Evolutionary conservation across 2,113 vertebrate genomes (phyloP).

Genomic region (Sorex fumeus): DNA sequence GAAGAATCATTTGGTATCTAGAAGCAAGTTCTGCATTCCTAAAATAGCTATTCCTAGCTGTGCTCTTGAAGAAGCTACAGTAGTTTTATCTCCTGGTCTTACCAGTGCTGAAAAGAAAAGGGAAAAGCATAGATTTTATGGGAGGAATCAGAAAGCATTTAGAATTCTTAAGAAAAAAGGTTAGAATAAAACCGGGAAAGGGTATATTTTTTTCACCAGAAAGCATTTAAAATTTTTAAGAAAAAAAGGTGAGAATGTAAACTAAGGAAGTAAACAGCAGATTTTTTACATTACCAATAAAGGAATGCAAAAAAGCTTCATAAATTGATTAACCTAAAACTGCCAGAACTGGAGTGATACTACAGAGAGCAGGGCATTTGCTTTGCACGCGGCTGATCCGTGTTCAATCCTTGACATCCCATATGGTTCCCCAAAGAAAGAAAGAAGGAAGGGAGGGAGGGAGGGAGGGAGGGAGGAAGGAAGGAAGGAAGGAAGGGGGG

Average conservation of each 20-base stretch:
- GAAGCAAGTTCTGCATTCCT: conserved; percentile 38
- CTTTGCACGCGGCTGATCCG: too few relatives aligned
- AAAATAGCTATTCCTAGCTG: neutral
- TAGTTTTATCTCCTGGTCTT: neutral
- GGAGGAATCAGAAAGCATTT: conserved; percentile 27
- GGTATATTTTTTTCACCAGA: neutral
- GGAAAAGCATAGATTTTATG: neutral
- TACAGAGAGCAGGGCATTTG: too few relatives aligned
- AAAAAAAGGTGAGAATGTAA: neutral
- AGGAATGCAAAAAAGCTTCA: conserved; percentile 16
- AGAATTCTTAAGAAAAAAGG: conserved; percentile 35
- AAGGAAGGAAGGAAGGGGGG: too few relatives aligned
- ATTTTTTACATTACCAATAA: conserved; percentile 61
- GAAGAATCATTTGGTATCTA: neutral
- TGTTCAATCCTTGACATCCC: too few relatives aligned
- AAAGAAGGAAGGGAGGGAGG: too few relatives aligned
- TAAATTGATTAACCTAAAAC: conserved; percentile 26
- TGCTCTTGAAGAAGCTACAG: conserved; percentile 26
- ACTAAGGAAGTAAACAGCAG: conserved; percentile 20
- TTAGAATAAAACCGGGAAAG: neutral
- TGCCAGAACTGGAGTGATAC: neutral
- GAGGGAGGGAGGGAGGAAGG: too few relatives aligned
- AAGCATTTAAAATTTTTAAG: conserved; percentile 38
- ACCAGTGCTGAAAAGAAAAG: neutral
- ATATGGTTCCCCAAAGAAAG: too few relatives aligned